phyloP scores from a whole-genome alignment of 2,888 invertebrate genomes.

The Cheilosia vernalis region DNA sequence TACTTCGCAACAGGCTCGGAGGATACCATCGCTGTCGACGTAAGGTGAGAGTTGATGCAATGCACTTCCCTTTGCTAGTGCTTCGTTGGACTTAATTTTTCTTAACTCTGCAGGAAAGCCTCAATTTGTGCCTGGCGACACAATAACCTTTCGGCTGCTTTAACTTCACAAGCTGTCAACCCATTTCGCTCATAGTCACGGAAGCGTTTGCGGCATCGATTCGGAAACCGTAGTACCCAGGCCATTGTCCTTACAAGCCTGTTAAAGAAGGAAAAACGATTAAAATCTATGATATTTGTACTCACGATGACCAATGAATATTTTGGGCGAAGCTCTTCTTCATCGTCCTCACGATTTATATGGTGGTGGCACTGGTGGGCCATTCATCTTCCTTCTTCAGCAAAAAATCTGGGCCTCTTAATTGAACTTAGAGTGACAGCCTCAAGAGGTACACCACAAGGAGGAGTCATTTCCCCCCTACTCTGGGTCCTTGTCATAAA shows the following conservation, averaged over 20 bases:
- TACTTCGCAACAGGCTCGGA: no score
- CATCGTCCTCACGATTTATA: neutral
- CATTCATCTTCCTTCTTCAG: no score
- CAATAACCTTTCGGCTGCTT: constrained; percentile 2
- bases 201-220: neutral
- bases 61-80: neutral
- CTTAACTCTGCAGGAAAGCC: constrained; percentile 11
- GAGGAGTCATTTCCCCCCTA: no score
- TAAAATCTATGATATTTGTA: constrained; percentile 3
- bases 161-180: neutral
- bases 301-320: constrained; percentile 7
- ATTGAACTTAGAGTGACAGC: no score
- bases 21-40: constrained; percentile 12
- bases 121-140: constrained; percentile 31
- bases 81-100: neutral
- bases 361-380: no score
- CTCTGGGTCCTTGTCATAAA: no score
- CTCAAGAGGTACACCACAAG: no score
- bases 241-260: constrained; percentile 11
- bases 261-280: constrained; percentile 28
- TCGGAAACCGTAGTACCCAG: constrained; percentile 17
- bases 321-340: constrained; percentile 22
- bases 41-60: no score
- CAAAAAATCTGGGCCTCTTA: no score
- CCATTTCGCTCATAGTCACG: no score